Evolutionary conservation across 2,888 invertebrate genomes (phyloP).

Genomic region (Lagria hirta): DNA sequence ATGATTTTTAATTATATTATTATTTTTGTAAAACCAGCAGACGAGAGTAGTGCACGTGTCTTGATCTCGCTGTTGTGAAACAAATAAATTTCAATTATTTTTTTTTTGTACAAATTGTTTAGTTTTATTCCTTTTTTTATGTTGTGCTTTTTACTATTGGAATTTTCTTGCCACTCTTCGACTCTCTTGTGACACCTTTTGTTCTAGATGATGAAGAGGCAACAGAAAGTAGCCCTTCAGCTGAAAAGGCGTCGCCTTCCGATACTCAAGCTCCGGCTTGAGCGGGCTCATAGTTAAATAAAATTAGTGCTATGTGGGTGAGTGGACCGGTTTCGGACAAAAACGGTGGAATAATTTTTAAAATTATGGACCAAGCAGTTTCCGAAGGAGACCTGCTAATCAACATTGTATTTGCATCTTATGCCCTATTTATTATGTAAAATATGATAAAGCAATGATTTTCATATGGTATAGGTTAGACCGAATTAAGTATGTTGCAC

Average conservation of each 20-base stretch:
- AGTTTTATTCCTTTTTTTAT: conserved; percentile 8
- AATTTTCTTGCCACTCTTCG: conserved; percentile 28
- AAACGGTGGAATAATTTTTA: conserved; percentile 22
- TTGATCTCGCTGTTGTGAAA: conserved; percentile 7
- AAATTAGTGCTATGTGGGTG: conserved; percentile 21
- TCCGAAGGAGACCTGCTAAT: conserved; percentile 30
- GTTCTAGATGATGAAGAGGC: conserved; percentile 41
- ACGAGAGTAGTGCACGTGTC: conserved; percentile 6
- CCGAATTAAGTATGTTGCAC: conserved; percentile 46
- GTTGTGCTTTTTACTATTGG: conserved; percentile 1
- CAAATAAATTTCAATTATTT: conserved; percentile 14
- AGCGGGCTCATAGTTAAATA: conserved; percentile 24
- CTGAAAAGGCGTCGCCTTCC: conserved; percentile 31
- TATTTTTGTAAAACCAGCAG: conserved; percentile 8
- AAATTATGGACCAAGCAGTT: conserved; percentile 33
- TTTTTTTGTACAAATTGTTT: conserved; percentile 9
- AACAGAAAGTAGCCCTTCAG: conserved; percentile 37
- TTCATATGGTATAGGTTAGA: conserved; percentile 30
- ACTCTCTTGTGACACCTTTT: conserved; percentile 31
- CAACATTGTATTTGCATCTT: conserved; percentile 31
- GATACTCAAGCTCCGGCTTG: conserved; percentile 31
- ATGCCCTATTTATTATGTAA: conserved; percentile 28
- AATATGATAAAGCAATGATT: conserved; percentile 33
- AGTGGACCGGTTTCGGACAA: conserved; percentile 23
- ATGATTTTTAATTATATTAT: too few relatives aligned